These are phyloP conservation scores for Pterostichus niger DNA, from an alignment of 2,888 invertebrate genomes.

Conservation along the genomic window DNA sequence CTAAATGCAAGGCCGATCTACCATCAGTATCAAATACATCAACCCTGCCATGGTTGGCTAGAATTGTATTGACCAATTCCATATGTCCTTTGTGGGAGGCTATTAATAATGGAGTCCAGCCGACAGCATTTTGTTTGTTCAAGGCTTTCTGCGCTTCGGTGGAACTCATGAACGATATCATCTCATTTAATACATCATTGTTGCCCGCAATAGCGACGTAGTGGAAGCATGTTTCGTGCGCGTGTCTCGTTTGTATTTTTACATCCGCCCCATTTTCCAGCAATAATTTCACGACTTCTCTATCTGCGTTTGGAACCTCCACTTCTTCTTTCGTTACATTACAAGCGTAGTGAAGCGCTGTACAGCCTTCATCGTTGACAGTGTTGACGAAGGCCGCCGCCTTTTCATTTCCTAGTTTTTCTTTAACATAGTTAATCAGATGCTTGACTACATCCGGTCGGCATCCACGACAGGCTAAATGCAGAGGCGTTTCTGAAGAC, in stretches of 20 bases:
- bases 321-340: constrained; percentile 92
- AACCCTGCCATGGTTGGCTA: constrained; percentile 97
- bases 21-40: constrained; percentile 99
- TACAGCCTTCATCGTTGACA: constrained; percentile 93
- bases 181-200: constrained; percentile 95
- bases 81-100: constrained; percentile 98
- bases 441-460: constrained; percentile 92
- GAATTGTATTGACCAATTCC: constrained; percentile 93
- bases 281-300: constrained; percentile 93
- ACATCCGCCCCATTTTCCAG: constrained; percentile 96
- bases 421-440: constrained; percentile 90
- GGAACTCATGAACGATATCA: constrained; percentile 93
- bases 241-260: constrained; percentile 89
- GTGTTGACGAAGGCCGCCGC: constrained; percentile 93
- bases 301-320: constrained; percentile 84
- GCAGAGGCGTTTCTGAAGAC: constrained; percentile 97
- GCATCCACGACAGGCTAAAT: constrained; percentile 94
- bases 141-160: constrained; percentile 95
- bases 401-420: constrained; percentile 86
- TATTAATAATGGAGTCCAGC: constrained; percentile 98
- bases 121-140: constrained; percentile 95
- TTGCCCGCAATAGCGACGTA: constrained; percentile 97
- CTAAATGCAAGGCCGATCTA: constrained; percentile 95
- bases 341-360: constrained; percentile 95
- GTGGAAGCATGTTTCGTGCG: constrained; percentile 96